Evolutionary conservation across 2,888 invertebrate genomes (phyloP), one percentile per base, ranked within the genome.

Genomic region (Drosophila incognita): DNA sequence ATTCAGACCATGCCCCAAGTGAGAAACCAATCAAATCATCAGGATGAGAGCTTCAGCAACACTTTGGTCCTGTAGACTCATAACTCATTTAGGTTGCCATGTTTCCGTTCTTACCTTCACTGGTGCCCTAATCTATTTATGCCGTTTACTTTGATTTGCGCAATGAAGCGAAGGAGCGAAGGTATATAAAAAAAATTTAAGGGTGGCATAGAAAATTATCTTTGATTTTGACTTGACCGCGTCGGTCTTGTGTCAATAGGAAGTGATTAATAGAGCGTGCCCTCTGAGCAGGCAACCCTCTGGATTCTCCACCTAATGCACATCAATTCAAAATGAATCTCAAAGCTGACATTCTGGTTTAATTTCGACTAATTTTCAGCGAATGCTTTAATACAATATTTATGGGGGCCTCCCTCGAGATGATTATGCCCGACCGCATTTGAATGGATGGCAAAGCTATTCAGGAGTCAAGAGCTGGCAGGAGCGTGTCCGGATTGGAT

Each of bases 351-450:
- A 74, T 69, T 77, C 75, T 56, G 65, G 78, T 84, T 84, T 87
- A 83, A 85, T 85, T 87, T 84, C 77, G 84, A 83, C 84, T 85
- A 87, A 85, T 85, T 85, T 84, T 83, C 81, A 84, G 82, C 75
- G 79, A 69, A 77, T 65, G 83, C 82, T 83, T 87, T 83, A 87
- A 85, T 86, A 81, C 76, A 86, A 87, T 87, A 86, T 86, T 86
- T 79, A 86, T 82, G 82, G 71, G 27, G 27, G 69, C 56, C 27
- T 15, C 40, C 38, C 38, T 13, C 68, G 63, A 73, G 64, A 73
- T 78, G 82, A 85, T 82, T 82, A 70, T 76, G 77, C 81, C 66
- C 68, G 69, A 79, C 76, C 79, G 76, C 79, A 74, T 79, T 79
- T 74, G 68, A 79, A 80, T 77, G 66, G 69, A 49, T 33, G 33